A percentile compares a stretch with the other conserved stretches of the same genome.
These are phyloP conservation scores for Acromyrmex heyeri DNA, from an alignment of 1,140 invertebrate genomes.

Conservation along the genomic window DNA sequence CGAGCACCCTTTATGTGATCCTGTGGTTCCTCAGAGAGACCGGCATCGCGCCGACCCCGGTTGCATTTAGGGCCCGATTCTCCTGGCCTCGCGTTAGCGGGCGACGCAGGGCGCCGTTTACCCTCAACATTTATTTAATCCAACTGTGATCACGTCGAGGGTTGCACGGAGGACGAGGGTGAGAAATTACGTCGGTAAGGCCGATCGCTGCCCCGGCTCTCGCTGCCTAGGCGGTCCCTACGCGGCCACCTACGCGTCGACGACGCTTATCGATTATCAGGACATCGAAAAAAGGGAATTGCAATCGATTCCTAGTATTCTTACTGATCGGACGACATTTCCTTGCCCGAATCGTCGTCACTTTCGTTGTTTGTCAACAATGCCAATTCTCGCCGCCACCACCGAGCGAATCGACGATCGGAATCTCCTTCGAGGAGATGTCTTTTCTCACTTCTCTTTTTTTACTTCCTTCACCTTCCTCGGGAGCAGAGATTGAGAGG, in stretches of 20 bases:
- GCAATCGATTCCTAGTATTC: slow-evolving; percentile 61
- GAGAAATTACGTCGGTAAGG: slow-evolving; percentile 71
- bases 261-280: slow-evolving; percentile 79
- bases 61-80: slow-evolving; percentile 37
- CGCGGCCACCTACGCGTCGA: slow-evolving; percentile 62
- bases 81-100: slow-evolving; percentile 62
- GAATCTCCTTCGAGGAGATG: background rate
- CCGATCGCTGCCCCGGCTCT: slow-evolving; percentile 67
- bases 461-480: background rate
- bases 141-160: slow-evolving; percentile 38
- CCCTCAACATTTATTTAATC: slow-evolving; percentile 72
- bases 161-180: slow-evolving; percentile 45
- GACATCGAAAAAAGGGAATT: slow-evolving; percentile 75
- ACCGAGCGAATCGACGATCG: slow-evolving; percentile 17
- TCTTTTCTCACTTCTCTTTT: background rate
- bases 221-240: slow-evolving; percentile 59
- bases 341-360: background rate
- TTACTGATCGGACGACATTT: slow-evolving; percentile 55
- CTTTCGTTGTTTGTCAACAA: slow-evolving; percentile 71
- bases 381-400: slow-evolving; percentile 3
- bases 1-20: slow-evolving; percentile 82
- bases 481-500: background rate
- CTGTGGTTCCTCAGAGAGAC: slow-evolving; percentile 84
- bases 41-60: slow-evolving; percentile 70
- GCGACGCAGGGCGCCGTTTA: slow-evolving; percentile 56